Base-by-base conservation (phyloP, 2,113 vertebrate genomes). In the Peromyscus maniculatus region DNA sequence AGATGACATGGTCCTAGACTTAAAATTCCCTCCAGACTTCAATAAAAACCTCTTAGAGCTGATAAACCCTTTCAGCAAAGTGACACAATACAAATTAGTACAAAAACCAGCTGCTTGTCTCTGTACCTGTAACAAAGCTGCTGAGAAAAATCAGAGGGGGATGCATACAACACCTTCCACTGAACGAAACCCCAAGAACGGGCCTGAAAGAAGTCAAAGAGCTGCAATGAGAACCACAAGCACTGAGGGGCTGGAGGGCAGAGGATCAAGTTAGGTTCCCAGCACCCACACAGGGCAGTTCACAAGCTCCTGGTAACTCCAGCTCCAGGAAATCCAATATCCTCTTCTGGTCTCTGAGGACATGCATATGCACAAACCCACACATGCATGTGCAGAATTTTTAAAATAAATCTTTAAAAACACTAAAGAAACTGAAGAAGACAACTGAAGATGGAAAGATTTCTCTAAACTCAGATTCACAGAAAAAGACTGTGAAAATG, bases 361-460 rank as follows among this genome's bases (percentile, higher is more conserved):
- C 36, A 83, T 36, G 2, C 57, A 64, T 7, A 21, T 21, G 12
- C 55, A 83, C 36, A 39, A 22, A 57, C 4, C 57, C 80, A 83
- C 57, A 62, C 12, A 39, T n/a, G 57, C 36, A 39, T 83, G 55
- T n/a, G 33, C 55, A 83, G 26, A 39, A 62, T 62, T 62, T 82
- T 59, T 59, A 62, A 83, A 62, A 62, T 83, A 59, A 83, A 39
- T 36, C 11, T 59, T 62, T 83, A 26, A 86, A 39, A 64, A 46
- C n/a, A 66, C n/a, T 66, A 91, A 97, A 91, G n/a, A 95, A 84
- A 88, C 43, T 91, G 91, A 95, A 86, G 71, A 83, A n/a, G n/a
- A 64, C 3, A 84, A 57, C 33, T 5, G 59, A 86, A 43, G n/a
- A 31, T 43, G 24, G 22, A 64, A 43, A 39, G n/a, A 64, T 43